Base-by-base conservation (phyloP, 1,140 invertebrate species). In the Riptortus pedestris region DNA sequence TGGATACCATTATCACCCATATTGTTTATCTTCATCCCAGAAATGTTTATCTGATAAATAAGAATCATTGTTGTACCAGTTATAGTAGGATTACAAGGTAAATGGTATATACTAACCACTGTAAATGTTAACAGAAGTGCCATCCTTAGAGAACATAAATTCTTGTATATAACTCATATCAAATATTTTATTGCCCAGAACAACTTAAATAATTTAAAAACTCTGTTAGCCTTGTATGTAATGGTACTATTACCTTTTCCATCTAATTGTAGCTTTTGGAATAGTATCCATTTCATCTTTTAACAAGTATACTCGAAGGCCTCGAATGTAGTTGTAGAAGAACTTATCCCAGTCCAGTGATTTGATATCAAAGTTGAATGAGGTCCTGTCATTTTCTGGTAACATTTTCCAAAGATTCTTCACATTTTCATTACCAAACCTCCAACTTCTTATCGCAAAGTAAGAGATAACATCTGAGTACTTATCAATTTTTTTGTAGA, bases 401-500 rank as follows among this genome's bases (percentile, higher is more conserved):
- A 93, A 70, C n/a, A 79, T 79, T 0, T 72, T 71, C 70, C 82
- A 78, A 60, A 94, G 73, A 16, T 70, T 67, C 12, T 81, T 76
- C 0, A 82, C 77, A 71, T 91, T 91, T 0, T 80, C 74, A 67
- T 85, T 86, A 20, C 78, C 73, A 69, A 90, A 90, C 29, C 79
- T 77, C 83, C 88, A 91, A 67, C 85, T 76, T 51, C 81, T 77
- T 0, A 79, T 78, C 12, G 82, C 82, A 71, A 91, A 91, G 72
- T 84, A 90, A 51, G 83, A 78, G 14, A 90, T 74, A 1, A 83
- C 81, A 20, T 75, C 74, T 24, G 83, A 80, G 60, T 87, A 84
- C 71, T 86, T 85, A 65, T 85, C 79, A 45, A 91, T 82, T 73
- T 87, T 88, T 26, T 77, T 77, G 70, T 90, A 89, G 2, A 87